Percentiles rank a stretch among this genome's conserved stretches.
phyloP scores from a whole-genome alignment of 1,140 invertebrate species.

The Patella vulgata region DNA sequence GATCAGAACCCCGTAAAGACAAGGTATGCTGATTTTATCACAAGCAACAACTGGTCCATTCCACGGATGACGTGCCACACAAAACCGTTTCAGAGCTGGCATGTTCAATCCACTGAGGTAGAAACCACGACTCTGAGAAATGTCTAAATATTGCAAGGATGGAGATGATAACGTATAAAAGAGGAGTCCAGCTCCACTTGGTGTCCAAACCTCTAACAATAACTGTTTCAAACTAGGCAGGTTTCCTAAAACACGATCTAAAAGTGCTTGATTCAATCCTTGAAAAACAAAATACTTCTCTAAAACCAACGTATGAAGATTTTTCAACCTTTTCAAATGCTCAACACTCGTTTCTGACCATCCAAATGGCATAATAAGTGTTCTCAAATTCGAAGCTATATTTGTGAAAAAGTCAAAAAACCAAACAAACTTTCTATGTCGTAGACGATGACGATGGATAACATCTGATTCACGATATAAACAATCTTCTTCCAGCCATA shows the following conservation, averaged over 20 bases:
- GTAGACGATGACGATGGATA: conserved; percentile 44
- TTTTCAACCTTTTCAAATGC: conserved; percentile 48
- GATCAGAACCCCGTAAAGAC: conserved; percentile 51
- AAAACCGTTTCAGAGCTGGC: conserved; percentile 48
- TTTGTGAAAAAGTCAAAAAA: conserved; percentile 57
- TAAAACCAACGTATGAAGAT: conserved; percentile 52
- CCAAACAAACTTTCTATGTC: conserved; percentile 53
- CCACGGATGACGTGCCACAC: conserved; percentile 54
- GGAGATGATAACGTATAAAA: conserved; percentile 44
- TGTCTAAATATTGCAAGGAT: conserved; percentile 55
- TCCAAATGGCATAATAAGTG: conserved; percentile 62
- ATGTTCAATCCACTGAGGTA: conserved; percentile 49
- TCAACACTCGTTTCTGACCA: conserved; percentile 56
- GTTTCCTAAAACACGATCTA: conserved; percentile 43
- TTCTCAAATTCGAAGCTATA: conserved; percentile 45
- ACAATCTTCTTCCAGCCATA: conserved; percentile 42
- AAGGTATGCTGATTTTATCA: conserved; percentile 49
- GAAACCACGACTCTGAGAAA: conserved; percentile 59
- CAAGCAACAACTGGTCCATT: conserved; percentile 50
- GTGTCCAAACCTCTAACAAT: conserved; percentile 60
- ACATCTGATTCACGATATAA: conserved; percentile 38
- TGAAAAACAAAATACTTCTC: conserved; percentile 63
- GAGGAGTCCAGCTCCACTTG: conserved; percentile 48
- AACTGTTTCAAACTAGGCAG: conserved; percentile 43
- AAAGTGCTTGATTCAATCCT: conserved; percentile 38